Evolutionary conservation across 2,888 invertebrate genomes (phyloP), one percentile per base, ranked within the genome.

Genomic region (Cerastis rubricosa): DNA sequence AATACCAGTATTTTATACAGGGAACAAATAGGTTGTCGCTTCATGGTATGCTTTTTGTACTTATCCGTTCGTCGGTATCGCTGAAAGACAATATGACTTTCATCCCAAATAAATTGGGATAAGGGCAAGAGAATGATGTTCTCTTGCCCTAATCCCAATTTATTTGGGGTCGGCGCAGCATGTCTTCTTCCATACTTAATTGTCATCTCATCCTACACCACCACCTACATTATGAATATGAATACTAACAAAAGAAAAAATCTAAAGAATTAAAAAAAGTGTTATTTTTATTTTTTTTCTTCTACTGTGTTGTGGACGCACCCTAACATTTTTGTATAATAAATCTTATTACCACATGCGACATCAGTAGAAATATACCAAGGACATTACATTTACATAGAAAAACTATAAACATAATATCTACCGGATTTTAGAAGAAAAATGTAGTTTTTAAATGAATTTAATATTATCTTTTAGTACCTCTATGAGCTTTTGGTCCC

Each of bases 331-430:
- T 47, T 57, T 17, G 54, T n/a, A 78, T 29, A 54, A 64, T 68
- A 29, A 57, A 80, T 80, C 80, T 57, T 49, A 22, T 54, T 29
- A 35, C 67, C 17, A 54, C 72, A 61, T 45, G 29, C 22, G 14
- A 19, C 63, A 80, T 25, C 66, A n/a, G 65, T 54, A 67, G 45
- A 67, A 47, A 72, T 73, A 80, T 68, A 67, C 80, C 73, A 73
- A 79, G 78, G 78, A 73, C 80, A 43, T 22, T 0, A 61, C 1
- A 79, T 79, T 79, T 35, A 49, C 78, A 79, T 79, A 79, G 40
- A 73, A 57, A 43, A 17, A 35, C 22, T 17, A 80, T 79, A 64
- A 80, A 67, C n/a, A 22, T 35, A 45, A 67, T 22, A 22, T 35
- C 19, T 68, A 49, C 78, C 67, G 80, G 78, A 80, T 80, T 73